Evolutionary conservation across 2,113 vertebrate genomes (phyloP).

Genomic region (Chlorodrepanis virens): DNA sequence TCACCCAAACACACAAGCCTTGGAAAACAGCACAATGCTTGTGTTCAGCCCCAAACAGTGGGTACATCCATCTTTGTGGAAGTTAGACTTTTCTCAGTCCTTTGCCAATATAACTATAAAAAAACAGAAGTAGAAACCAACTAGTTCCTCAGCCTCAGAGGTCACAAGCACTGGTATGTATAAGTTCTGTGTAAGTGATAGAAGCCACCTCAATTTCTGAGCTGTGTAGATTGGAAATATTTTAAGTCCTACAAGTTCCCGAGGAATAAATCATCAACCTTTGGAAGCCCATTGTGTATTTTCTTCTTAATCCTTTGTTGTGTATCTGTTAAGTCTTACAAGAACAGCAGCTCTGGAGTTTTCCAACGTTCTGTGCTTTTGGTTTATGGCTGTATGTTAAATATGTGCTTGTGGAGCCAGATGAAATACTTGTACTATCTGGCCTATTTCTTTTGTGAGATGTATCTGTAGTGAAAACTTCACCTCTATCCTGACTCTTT

Average conservation of each 20-base stretch:
- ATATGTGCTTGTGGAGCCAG: neutral
- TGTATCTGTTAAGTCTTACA: neutral
- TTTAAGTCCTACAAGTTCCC: neutral
- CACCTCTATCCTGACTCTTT: neutral
- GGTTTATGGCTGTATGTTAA: neutral
- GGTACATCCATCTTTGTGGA: neutral
- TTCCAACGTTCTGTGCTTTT: neutral
- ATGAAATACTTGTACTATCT: fast-evolving
- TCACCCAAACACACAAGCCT: neutral
- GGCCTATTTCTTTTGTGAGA: neutral
- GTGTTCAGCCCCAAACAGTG: neutral
- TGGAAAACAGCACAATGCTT: neutral
- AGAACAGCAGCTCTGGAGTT: neutral
- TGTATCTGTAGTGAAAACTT: neutral
- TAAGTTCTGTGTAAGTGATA: neutral
- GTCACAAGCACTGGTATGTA: neutral
- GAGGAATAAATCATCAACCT: neutral
- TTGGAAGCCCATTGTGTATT: neutral
- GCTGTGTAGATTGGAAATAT: neutral
- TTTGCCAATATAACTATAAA: neutral
- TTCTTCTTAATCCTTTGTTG: neutral
- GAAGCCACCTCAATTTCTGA: neutral
- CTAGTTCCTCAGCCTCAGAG: neutral
- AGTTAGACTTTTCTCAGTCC: neutral
- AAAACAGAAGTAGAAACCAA: neutral